A percentile compares a stretch with the other conserved stretches of the same genome.
phyloP scores from a whole-genome alignment of 2,888 invertebrate genomes.

The Leucophora obtusa region DNA sequence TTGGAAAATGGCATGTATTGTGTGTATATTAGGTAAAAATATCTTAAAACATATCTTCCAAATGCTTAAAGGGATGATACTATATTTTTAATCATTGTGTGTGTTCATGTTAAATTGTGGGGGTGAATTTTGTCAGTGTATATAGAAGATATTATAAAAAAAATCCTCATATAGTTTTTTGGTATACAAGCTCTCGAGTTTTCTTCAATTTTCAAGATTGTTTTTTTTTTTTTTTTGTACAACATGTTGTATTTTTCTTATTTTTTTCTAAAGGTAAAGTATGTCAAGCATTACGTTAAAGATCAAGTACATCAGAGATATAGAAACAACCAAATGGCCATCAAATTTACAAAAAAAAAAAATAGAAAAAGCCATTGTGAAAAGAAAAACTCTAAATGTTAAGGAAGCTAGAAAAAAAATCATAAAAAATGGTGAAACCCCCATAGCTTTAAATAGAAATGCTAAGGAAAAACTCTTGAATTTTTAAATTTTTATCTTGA shows the following conservation, averaged over 20 bases:
- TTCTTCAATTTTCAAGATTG: conserved; percentile 61
- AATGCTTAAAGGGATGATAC: no score
- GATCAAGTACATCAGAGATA: conserved; percentile 76
- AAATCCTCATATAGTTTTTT: conserved; percentile 36
- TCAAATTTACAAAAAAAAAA: conserved; percentile 44
- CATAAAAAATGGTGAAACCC: conserved; percentile 55
- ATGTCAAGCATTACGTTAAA: conserved; percentile 75
- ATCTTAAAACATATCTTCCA: no score
- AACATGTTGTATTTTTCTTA: conserved; percentile 9
- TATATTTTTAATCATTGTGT: no score
- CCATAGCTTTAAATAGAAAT: conserved; percentile 50
- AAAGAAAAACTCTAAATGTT: conserved; percentile 60
- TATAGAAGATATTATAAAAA: conserved; percentile 37
- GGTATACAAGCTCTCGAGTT: conserved; percentile 43
- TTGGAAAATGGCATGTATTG: no score
- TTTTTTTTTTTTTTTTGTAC: conserved; percentile 30
- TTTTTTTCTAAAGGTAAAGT: conserved; percentile 67
- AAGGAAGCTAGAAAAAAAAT: conserved; percentile 48
- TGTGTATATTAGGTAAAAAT: no score
- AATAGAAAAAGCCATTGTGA: conserved; percentile 42
- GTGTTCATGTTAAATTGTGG: no score
- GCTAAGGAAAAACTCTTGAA: background rate
- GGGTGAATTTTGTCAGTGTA: background rate
- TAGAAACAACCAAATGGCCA: conserved; percentile 59
- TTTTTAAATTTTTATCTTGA: conserved; percentile 3